Percentiles rank a stretch among this genome's conserved stretches.
Evolutionary conservation across 2,888 invertebrate genomes (phyloP).

Genomic region (Brachynemurus nebulosus): DNA sequence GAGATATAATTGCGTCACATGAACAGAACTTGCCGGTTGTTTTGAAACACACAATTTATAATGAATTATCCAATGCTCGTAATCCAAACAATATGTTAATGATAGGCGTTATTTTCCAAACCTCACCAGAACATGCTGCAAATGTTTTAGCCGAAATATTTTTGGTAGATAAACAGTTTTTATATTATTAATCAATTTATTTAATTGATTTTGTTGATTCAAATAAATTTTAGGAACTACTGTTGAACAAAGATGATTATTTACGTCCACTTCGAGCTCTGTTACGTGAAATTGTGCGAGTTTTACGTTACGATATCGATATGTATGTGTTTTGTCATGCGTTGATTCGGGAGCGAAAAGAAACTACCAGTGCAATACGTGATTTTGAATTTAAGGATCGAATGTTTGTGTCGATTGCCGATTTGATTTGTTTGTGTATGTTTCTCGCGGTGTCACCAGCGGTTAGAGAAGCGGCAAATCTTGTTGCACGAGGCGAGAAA

Average conservation of each 20-base stretch:
- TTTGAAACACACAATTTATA: conserved; percentile 84
- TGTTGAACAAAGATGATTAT: conserved; percentile 82
- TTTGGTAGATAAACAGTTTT: conserved; percentile 31
- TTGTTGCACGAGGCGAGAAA: conserved; percentile 38
- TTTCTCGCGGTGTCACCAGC: conserved; percentile 60
- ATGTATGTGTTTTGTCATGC: conserved; percentile 66
- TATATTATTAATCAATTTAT: background rate
- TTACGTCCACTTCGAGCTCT: conserved; percentile 72
- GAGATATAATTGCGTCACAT: conserved; percentile 77
- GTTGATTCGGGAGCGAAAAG: conserved; percentile 50
- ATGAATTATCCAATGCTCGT: conserved; percentile 81
- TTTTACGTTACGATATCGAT: conserved; percentile 67
- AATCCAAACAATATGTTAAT: conserved; percentile 94
- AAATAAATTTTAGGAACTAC: conserved; percentile 49
- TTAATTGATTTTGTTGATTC: too few relatives aligned
- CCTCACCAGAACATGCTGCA: conserved; percentile 68
- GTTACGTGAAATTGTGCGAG: conserved; percentile 77
- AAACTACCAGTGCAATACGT: conserved; percentile 44
- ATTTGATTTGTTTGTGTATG: conserved; percentile 75
- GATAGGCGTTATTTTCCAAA: conserved; percentile 76
- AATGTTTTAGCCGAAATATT: conserved; percentile 73
- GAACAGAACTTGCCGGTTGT: conserved; percentile 73
- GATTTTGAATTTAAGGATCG: conserved; percentile 64
- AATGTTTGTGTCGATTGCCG: conserved; percentile 69
- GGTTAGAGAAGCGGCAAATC: conserved; percentile 50